A percentile compares a stretch with the other conserved stretches of the same genome.
These are phyloP conservation scores for Lepetodrilus schrolli DNA, from an alignment of 2,888 invertebrate species.

Conservation along the genomic window DNA sequence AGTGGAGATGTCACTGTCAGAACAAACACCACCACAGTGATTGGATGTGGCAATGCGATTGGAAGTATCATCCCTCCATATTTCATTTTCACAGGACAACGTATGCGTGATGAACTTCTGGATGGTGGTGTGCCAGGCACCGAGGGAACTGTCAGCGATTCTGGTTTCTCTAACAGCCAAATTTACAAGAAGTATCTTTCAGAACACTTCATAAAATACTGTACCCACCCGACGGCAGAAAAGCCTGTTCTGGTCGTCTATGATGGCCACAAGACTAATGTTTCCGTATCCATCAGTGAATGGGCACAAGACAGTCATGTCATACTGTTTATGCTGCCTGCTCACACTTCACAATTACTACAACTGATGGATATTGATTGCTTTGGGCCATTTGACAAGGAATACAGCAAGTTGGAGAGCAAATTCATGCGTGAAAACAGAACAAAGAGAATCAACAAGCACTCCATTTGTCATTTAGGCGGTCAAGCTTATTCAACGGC, in stretches of 20 bases:
- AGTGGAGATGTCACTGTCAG: background rate
- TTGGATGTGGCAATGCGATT: conserved; percentile 1
- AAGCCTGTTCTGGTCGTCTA: background rate
- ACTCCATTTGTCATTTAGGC: background rate
- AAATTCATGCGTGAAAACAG: background rate
- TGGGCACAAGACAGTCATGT: background rate
- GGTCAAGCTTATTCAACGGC: background rate
- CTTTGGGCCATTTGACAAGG: background rate
- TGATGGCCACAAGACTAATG: background rate
- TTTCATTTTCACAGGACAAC: background rate
- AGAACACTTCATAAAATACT: background rate
- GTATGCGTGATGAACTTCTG: background rate
- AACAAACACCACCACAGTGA: background rate
- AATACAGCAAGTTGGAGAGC: background rate
- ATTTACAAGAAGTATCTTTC: background rate
- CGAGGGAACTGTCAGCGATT: background rate
- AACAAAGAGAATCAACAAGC: background rate
- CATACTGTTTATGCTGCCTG: background rate
- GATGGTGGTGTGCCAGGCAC: background rate
- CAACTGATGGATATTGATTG: background rate
- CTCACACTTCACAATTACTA: background rate
- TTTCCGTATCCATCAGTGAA: background rate
- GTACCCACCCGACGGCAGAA: background rate
- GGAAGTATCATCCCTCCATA: background rate
- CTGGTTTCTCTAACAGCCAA: background rate